phyloP scores from a whole-genome alignment of 1,140 invertebrate genomes.

The Lepidurus packardi region DNA sequence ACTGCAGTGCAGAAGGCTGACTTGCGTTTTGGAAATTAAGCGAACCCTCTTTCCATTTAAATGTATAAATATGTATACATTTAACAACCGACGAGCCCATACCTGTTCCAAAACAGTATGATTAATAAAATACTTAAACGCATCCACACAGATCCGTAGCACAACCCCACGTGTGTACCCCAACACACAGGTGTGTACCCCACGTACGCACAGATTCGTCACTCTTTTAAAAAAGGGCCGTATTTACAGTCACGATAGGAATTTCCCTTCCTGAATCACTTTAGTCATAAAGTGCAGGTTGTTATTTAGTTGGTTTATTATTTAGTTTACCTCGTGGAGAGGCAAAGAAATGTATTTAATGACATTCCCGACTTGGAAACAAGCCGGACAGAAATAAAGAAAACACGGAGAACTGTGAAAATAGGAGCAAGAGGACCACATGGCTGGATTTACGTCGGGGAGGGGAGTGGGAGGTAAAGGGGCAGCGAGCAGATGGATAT shows the following conservation, averaged over 20 bases:
- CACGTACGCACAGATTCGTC: not conserved
- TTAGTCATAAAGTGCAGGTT: not conserved
- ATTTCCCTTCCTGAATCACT: not conserved
- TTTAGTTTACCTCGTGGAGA: not conserved
- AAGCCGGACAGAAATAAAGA: not conserved
- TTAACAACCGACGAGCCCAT: too few species aligned
- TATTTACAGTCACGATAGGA: not conserved
- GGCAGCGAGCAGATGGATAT: not conserved
- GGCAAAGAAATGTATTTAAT: conserved; percentile 10
- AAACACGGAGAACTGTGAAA: conserved; percentile 14
- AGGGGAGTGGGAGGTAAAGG: not conserved
- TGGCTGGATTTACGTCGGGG: not conserved
- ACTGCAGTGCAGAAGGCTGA: too few species aligned
- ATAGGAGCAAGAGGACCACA: not conserved
- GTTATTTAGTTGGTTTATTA: not conserved
- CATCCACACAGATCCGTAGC: not conserved
- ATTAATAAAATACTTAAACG: too few species aligned
- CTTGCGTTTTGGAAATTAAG: too few species aligned
- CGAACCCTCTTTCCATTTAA: too few species aligned
- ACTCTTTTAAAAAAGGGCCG: not conserved
- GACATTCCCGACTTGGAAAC: not conserved
- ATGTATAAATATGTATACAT: too few species aligned
- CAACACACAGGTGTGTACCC: too few species aligned
- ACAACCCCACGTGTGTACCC: too few species aligned
- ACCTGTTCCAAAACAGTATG: too few species aligned